Evolutionary conservation across 1,140 invertebrate genomes (phyloP), one percentile per base, ranked within the genome.

Genomic region (Pteromalus puparum): DNA sequence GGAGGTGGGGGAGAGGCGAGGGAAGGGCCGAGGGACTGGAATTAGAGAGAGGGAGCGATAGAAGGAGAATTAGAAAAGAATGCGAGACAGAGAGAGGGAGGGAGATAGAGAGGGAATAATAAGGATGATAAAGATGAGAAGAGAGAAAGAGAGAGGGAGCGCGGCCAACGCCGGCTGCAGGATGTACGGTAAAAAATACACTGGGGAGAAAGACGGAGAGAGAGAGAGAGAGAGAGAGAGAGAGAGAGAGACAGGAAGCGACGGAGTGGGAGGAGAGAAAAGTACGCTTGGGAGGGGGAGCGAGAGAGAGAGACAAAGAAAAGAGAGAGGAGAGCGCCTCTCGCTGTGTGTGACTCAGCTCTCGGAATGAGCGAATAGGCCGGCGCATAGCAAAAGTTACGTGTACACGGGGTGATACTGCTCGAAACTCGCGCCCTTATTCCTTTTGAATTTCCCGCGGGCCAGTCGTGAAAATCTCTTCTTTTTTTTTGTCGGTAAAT

Each of bases 301-400:
- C 79, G 87, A 85, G 73, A 82, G 81, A 83, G 53, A 83, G 84
- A 70, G 85, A 61, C 61, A 46, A 30, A 38, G 65, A 74, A 68
- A 6, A 46, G 76, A 77, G 46, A 82, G 61, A 67, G 76, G 77
- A 73, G 82, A 74, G 75, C 24, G 38, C 48, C 73, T 76, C 73
- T 82, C 80, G 48, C 53, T 81, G 74, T 77, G 65, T 83, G 88
- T 91, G 90, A 91, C 89, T 91, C 90, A 91, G 89, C 82, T 83
- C 82, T 83, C 88, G 87, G 85, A 90, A 88, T 85, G 86, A 88
- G 84, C 87, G 89, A 90, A 90, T 90, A 88, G 87, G 87, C 88
- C 87, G 26, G 88, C 89, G 88, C 89, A 77, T 83, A 77, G 74
- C 67, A 78, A 84, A 73, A 84, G 61, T 72, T 77, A 68, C 24